These are phyloP conservation scores for Teleogryllus occipitalis DNA, from an alignment of 1,140 invertebrate genomes.

Conservation along the genomic window DNA sequence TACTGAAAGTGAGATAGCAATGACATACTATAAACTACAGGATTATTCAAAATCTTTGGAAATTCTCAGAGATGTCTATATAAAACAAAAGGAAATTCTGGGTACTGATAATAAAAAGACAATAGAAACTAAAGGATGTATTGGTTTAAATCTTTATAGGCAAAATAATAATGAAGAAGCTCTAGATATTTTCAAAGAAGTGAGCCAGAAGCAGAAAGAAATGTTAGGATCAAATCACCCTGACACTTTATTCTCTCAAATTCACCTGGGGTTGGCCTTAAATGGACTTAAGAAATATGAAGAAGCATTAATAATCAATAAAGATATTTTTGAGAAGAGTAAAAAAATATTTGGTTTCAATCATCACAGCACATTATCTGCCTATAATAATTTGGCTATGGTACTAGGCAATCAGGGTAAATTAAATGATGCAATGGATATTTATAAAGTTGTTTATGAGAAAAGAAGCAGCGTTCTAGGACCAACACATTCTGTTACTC, in stretches of 20 bases:
- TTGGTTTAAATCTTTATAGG: conserved; percentile 9
- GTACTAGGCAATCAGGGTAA: conserved; percentile 25
- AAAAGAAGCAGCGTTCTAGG: conserved; percentile 27
- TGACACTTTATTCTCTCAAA: conserved; percentile 25
- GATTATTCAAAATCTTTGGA: conserved; percentile 22
- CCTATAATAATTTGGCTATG: conserved; percentile 26
- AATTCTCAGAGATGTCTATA: conserved; percentile 15
- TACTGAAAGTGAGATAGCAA: conserved; percentile 13
- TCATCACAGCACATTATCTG: conserved; percentile 25
- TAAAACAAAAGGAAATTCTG: conserved; percentile 20
- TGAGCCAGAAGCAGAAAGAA: conserved; percentile 24
- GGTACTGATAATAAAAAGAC: conserved; percentile 23
- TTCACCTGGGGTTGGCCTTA: conserved; percentile 27
- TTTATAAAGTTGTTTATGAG: conserved; percentile 27
- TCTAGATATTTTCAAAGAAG: conserved; percentile 22
- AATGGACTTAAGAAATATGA: conserved; percentile 25
- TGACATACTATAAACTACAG: conserved; percentile 13
- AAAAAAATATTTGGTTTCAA: conserved; percentile 27
- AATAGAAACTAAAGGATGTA: conserved; percentile 18
- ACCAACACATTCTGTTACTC: conserved; percentile 27
- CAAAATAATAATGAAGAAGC: conserved; percentile 25
- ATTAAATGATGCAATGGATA: conserved; percentile 27
- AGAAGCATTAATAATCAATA: conserved; percentile 28
- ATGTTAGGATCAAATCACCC: conserved; percentile 26
- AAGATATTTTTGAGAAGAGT: conserved; percentile 26